Evolutionary conservation across 2,797 vertebrate genomes (phyloP), one percentile per base, ranked within the genome.

Genomic region (Anableps anableps): DNA sequence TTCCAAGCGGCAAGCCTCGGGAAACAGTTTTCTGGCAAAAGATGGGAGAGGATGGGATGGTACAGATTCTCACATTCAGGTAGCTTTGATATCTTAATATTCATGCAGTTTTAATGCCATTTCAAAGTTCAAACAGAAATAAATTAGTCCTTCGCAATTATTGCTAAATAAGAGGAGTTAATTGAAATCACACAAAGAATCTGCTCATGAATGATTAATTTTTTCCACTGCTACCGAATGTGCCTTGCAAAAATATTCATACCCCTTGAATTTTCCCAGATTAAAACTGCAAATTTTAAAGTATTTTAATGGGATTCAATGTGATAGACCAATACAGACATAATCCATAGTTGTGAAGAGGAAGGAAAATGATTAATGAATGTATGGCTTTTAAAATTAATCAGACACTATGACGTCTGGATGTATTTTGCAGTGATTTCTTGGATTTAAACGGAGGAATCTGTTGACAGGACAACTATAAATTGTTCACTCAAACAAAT

Each of bases 11-110:
- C 88, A 86, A 0, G 83, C 94, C 95, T 97, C 96, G 0, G 99
- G 98, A 92, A 99, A 99, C 91, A 99, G 86, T 92, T 96, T 97
- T 87, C 98, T 99, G 89, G 29, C 47, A 34, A 2, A 43, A 78
- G 9, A 43, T 55, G 51, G 36, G 58, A 41, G 1, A 47, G 77
- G 7, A 47, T 55, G 51, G n/a, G 48, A 84, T 74, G 66, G 55
- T 43, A 64, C 55, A 51, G 64, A 83, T 85, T 77, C 70, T 36
- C 41, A 38, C 50, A 38, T 43, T 80, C 80, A 80, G 81, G 89
- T 88, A 4, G 79, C 92, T 94, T 93, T 93, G 86, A 92, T 93
- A 88, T 89, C 84, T 71, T 83, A 80, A 90, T 34, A 72, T 91
- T 89, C 87, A 85, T 88, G 79, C 77, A 91, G 82, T 76, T 88